phyloP scores from a whole-genome alignment of 2,113 vertebrate species.

The Chelonoidis abingdonii region DNA sequence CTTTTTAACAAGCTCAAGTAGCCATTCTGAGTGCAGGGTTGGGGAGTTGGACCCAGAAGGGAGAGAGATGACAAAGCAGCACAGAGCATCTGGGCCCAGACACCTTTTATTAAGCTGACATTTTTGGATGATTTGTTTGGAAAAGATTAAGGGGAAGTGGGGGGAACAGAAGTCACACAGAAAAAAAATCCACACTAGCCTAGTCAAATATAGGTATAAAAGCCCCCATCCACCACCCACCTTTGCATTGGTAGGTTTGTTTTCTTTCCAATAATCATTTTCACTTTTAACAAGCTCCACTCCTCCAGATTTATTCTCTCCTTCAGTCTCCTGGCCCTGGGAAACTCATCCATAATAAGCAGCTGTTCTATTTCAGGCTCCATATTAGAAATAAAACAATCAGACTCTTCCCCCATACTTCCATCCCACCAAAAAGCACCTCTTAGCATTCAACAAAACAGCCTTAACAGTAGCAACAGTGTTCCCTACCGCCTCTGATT shows the following conservation, averaged over 20 bases:
- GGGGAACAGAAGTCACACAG: background rate
- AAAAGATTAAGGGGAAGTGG: background rate
- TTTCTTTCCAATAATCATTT: background rate
- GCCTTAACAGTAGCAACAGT: background rate
- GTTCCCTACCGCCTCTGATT: background rate
- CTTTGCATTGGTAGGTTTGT: background rate
- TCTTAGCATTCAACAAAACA: background rate
- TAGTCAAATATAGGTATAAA: background rate
- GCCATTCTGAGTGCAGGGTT: background rate
- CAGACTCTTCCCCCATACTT: background rate
- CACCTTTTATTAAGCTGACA: background rate
- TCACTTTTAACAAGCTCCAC: background rate
- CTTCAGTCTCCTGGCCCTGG: background rate
- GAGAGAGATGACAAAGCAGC: background rate
- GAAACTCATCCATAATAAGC: background rate
- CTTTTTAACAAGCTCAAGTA: background rate
- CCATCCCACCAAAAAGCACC: background rate
- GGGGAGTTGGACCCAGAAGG: background rate
- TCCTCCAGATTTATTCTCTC: background rate
- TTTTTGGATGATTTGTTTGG: conserved; percentile 6
- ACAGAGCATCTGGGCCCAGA: background rate
- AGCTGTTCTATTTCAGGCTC: background rate
- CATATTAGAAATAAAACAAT: background rate
- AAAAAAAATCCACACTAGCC: background rate
- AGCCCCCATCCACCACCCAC: background rate